phyloP scores from a whole-genome alignment of 1,140 invertebrate species.

The Cotesia vestalis region DNA sequence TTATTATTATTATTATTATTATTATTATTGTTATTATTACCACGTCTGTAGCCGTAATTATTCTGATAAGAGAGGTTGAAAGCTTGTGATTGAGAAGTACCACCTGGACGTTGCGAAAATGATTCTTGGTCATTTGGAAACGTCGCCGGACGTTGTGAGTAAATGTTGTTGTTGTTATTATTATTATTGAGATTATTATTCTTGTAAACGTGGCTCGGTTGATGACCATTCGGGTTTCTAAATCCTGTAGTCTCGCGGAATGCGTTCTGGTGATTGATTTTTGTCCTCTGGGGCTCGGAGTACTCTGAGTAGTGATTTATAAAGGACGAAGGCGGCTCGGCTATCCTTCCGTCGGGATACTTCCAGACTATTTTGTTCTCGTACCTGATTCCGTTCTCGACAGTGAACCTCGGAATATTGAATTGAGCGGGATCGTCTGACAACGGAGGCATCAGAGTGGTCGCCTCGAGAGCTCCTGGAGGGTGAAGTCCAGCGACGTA shows the following conservation, averaged over 20 bases:
- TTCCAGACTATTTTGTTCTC: conserved; percentile 64
- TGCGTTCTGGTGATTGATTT: conserved; percentile 19
- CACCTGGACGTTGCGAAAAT: conserved; percentile 36
- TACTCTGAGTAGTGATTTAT: conserved; percentile 52
- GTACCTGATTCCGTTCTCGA: conserved; percentile 59
- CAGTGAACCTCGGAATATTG: conserved; percentile 52
- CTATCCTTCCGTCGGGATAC: conserved; percentile 60
- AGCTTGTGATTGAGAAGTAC: conserved; percentile 15
- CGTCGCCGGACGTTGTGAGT: conserved; percentile 57
- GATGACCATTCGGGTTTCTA: background rate
- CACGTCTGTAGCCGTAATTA: conserved; percentile 37
- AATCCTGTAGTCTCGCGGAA: conserved; percentile 11
- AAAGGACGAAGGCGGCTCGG: conserved; percentile 54
- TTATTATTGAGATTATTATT: background rate
- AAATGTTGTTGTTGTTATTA: conserved; percentile 36
- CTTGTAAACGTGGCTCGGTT: background rate
- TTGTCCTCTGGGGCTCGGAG: conserved; percentile 29
- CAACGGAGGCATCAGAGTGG: conserved; percentile 36
- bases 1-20: conserved; percentile 21
- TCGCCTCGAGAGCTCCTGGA: conserved; percentile 36
- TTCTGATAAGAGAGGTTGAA: conserved; percentile 39
- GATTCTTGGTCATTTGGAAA: conserved; percentile 52
- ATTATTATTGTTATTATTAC: conserved; percentile 11
- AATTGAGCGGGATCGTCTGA: conserved; percentile 13
- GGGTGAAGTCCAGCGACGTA: conserved; percentile 25